These are phyloP conservation scores for Sphaerolaimus hirsutus DNA, from an alignment of 2,888 invertebrate genomes.

Conservation along the genomic window DNA sequence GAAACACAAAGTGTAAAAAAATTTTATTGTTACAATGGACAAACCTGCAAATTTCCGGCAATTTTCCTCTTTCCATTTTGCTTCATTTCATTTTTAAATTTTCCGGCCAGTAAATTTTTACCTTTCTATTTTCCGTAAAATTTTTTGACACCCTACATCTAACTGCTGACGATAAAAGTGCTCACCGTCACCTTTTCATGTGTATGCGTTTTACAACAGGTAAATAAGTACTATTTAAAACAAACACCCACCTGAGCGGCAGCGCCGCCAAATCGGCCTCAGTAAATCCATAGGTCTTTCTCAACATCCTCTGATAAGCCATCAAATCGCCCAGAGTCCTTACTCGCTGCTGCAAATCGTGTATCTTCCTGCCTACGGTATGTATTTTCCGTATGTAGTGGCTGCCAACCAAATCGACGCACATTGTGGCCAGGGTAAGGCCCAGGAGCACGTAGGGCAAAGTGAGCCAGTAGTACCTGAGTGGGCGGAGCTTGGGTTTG, in stretches of 20 bases:
- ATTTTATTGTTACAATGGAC: no score
- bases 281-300: constrained; percentile 2
- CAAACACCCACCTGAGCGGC: background rate
- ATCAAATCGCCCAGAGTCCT: constrained; percentile 6
- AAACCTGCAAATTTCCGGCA: no score
- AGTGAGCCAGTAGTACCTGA: constrained; percentile 6
- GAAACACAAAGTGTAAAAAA: no score
- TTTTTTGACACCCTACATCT: no score
- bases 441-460: constrained; percentile 5
- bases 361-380: constrained; percentile 5
- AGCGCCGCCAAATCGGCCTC: constrained; percentile 2
- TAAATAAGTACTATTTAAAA: no score
- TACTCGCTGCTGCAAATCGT: background rate
- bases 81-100: no score
- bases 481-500: background rate
- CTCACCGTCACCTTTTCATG: no score
- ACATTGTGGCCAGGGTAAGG: constrained; percentile 6
- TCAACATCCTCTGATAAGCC: constrained; percentile 4
- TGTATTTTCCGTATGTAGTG: constrained; percentile 6
- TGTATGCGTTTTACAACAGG: no score
- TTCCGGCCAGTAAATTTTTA: no score
- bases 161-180: no score
- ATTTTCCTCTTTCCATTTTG: no score
- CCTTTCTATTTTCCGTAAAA: no score
- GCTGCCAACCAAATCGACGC: constrained; percentile 6